Conservation (phyloP, 2,888 invertebrate genomes). For the Galerucella nymphaeae region DNA sequence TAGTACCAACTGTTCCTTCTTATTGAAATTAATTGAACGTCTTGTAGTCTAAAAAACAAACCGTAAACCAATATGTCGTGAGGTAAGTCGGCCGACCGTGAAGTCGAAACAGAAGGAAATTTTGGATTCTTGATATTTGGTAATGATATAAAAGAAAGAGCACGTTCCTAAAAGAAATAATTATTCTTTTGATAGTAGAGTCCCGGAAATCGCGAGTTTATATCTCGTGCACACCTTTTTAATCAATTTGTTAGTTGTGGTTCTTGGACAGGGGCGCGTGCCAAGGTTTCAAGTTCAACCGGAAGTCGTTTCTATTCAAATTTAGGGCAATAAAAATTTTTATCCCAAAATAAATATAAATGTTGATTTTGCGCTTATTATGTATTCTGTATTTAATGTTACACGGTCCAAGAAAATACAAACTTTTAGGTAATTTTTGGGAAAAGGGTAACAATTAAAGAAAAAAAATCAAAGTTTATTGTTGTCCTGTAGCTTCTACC, state of each 20-base stretch:
- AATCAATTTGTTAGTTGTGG: constrained; percentile 3
- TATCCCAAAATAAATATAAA: neutral
- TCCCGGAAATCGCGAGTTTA: constrained; percentile 9
- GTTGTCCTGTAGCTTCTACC: no score
- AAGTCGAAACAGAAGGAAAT: constrained; percentile 31
- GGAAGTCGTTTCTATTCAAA: constrained; percentile 9
- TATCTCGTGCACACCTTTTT: constrained; percentile 7
- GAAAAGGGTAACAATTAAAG: no score
- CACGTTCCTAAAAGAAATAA: constrained; percentile 18
- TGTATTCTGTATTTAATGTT: no score
- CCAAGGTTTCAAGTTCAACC: constrained; percentile 10
- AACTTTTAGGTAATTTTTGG: no score
- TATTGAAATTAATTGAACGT: constrained; percentile 52
- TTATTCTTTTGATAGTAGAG: constrained; percentile 7
- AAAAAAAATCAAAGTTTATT: no score
- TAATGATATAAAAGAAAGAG: constrained; percentile 12
- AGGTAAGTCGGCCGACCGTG: constrained; percentile 26
- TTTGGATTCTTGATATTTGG: constrained; percentile 17
- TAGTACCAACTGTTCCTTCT: constrained; percentile 56
- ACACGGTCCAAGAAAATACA: no score
- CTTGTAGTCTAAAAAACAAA: constrained; percentile 54
- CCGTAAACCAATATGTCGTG: constrained; percentile 59
- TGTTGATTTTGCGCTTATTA: neutral
- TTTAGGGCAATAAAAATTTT: neutral
- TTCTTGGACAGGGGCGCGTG: constrained; percentile 7